A percentile compares a stretch with the other conserved stretches of the same genome.
These are phyloP conservation scores for Montifringilla adamsi DNA, from an alignment of 2,113 vertebrate genomes.

Conservation along the genomic window DNA sequence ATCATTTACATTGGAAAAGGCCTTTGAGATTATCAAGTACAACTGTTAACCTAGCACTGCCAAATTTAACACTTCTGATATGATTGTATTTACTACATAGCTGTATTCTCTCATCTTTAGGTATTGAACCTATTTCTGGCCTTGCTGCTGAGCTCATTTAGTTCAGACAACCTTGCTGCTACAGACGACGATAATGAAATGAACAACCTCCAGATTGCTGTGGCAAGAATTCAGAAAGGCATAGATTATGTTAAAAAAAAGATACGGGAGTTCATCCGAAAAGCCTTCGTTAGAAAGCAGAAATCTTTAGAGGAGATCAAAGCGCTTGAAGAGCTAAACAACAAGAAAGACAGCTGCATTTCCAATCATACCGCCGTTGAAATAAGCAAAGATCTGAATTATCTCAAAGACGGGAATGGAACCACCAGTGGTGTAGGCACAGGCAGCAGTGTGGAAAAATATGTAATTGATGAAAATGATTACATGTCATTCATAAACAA, in stretches of 20 bases:
- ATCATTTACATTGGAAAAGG: background rate
- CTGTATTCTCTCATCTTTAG: constrained; percentile 69
- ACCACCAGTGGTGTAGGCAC: constrained; percentile 87
- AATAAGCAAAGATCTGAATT: constrained; percentile 84
- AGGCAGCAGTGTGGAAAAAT: constrained; percentile 86
- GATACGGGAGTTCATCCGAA: constrained; percentile 77
- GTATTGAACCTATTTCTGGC: constrained; percentile 97
- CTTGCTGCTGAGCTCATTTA: constrained; percentile 96
- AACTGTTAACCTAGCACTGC: background rate
- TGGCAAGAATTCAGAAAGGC: constrained; percentile 86
- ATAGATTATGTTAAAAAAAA: constrained; percentile 79
- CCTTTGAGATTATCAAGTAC: background rate
- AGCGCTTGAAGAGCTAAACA: constrained; percentile 83
- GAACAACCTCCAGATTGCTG: constrained; percentile 92
- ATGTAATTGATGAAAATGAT: constrained; percentile 80
- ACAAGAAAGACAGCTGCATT: constrained; percentile 85
- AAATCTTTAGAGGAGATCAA: constrained; percentile 80
- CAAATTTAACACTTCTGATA: background rate
- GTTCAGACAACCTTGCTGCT: constrained; percentile 90
- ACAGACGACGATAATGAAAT: constrained; percentile 87
- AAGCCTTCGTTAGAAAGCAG: constrained; percentile 75
- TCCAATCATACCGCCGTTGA: constrained; percentile 86
- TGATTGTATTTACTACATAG: background rate
- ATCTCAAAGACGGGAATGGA: constrained; percentile 84
- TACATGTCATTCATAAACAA: constrained; percentile 94